Evolutionary conservation across 2,888 invertebrate genomes (phyloP).

Genomic region (Limnephilus auricula): DNA sequence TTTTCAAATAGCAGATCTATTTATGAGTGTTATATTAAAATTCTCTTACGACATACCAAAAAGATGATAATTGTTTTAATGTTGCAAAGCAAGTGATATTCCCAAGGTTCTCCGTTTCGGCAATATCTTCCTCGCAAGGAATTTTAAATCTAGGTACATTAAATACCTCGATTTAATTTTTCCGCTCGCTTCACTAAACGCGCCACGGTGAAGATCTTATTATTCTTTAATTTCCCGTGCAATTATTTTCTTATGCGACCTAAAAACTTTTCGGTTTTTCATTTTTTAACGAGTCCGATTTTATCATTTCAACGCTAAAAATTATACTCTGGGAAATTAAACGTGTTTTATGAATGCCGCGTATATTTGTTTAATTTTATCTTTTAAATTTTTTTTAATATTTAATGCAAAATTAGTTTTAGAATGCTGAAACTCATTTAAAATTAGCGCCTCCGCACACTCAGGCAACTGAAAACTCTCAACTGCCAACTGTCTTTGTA

Average conservation of each 20-base stretch:
- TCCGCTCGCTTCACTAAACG: not conserved
- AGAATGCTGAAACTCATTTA: not conserved
- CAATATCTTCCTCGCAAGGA: not conserved
- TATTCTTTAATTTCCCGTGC: slow-evolving; percentile 49
- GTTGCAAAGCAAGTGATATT: not conserved
- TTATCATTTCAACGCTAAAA: not conserved
- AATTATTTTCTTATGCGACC: slow-evolving; percentile 50
- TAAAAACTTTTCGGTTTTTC: slow-evolving; percentile 11
- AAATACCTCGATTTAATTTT: not conserved
- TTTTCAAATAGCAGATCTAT: too few species aligned
- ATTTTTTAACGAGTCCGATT: not conserved
- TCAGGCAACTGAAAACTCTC: too few species aligned
- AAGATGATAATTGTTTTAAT: not conserved
- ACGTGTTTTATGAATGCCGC: not conserved
- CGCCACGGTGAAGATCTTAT: slow-evolving; percentile 30
- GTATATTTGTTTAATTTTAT: not conserved
- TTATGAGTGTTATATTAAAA: too few species aligned
- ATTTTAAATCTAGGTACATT: not conserved
- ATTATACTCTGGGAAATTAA: not conserved
- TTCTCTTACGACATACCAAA: not conserved
- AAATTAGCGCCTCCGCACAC: too few species aligned
- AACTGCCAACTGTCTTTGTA: too few species aligned
- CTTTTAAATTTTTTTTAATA: not conserved
- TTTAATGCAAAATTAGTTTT: not conserved
- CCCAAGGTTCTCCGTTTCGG: not conserved